Evolutionary conservation across 2,797 vertebrate genomes (phyloP).

Genomic region (Vultur gryphus): DNA sequence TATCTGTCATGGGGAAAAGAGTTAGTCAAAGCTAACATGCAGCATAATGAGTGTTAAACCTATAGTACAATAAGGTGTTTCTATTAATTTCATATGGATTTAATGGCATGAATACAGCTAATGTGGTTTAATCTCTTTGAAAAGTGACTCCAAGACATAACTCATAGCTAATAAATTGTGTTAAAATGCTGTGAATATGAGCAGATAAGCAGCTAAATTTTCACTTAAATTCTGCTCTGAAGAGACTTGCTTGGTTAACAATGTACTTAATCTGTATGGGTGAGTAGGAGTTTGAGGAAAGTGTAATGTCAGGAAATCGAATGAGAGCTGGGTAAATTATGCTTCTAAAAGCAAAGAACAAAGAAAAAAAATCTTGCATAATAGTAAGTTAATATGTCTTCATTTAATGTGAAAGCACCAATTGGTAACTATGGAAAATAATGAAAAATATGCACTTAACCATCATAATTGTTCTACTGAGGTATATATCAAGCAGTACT

Average conservation of each 20-base stretch:
- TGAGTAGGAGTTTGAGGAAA: slow-evolving; percentile 69
- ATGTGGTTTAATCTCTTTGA: background rate
- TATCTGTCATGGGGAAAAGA: background rate
- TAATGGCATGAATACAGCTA: background rate
- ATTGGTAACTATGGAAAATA: slow-evolving; percentile 41
- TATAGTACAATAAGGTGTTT: background rate
- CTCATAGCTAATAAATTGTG: background rate
- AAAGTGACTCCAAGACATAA: slow-evolving; percentile 8
- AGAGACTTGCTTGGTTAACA: slow-evolving; percentile 64
- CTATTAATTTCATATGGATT: background rate
- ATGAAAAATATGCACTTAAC: slow-evolving; percentile 11
- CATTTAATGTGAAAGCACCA: slow-evolving; percentile 27
- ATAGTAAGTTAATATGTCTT: slow-evolving; percentile 51
- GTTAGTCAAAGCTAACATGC: background rate
- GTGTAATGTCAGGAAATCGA: slow-evolving; percentile 62
- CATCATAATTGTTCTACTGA: background rate
- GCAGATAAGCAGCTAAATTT: slow-evolving; percentile 37
- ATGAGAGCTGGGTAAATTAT: slow-evolving; percentile 52
- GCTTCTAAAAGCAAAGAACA: slow-evolving; percentile 62
- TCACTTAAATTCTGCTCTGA: slow-evolving; percentile 33
- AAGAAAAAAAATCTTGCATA: slow-evolving; percentile 35
- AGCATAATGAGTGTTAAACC: background rate
- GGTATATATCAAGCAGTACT: background rate
- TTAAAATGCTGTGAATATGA: slow-evolving; percentile 18
- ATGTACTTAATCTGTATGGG: slow-evolving; percentile 68